A percentile compares a stretch with the other conserved stretches of the same genome.
Conservation (phyloP, 2,888 invertebrate species). For the Hermaeophaga mercurialis region DNA sequence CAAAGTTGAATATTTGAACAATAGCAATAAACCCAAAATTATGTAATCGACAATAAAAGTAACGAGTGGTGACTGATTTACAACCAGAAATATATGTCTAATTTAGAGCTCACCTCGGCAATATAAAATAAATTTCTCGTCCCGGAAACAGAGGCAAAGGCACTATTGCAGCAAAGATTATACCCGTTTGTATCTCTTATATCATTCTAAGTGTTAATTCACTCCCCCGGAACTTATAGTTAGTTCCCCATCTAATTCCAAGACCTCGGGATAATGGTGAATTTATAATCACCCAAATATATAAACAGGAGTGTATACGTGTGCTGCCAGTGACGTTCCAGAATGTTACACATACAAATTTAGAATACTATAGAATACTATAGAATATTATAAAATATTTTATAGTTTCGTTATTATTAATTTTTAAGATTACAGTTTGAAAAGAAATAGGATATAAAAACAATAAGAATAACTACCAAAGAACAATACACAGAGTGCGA, state of each 20-base stretch:
- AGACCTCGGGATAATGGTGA: slow-evolving; percentile 40
- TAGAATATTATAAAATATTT: too few species aligned
- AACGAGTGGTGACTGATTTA: too few species aligned
- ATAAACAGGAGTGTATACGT: slow-evolving; percentile 38
- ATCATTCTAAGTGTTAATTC: slow-evolving; percentile 35
- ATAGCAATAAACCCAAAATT: too few species aligned
- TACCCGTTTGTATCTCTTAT: slow-evolving; percentile 37
- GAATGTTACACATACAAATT: too few species aligned
- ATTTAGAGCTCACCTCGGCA: neutral
- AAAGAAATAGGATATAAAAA: too few species aligned
- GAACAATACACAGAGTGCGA: too few species aligned
- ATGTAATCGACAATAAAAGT: too few species aligned
- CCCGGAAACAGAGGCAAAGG: slow-evolving; percentile 9
- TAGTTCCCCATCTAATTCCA: slow-evolving; percentile 42
- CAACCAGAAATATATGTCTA: neutral
- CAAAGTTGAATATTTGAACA: too few species aligned
- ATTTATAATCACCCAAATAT: slow-evolving; percentile 43
- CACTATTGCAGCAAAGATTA: slow-evolving; percentile 31
- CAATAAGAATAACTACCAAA: too few species aligned
- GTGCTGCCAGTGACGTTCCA: neutral
- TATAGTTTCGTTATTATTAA: too few species aligned
- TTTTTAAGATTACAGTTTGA: too few species aligned
- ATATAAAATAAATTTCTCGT: slow-evolving; percentile 24
- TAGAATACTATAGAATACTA: too few species aligned
- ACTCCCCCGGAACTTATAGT: slow-evolving; percentile 39